These are phyloP conservation scores for Poecile montanus DNA, from an alignment of 2,797 vertebrate genomes.

Conservation along the genomic window DNA sequence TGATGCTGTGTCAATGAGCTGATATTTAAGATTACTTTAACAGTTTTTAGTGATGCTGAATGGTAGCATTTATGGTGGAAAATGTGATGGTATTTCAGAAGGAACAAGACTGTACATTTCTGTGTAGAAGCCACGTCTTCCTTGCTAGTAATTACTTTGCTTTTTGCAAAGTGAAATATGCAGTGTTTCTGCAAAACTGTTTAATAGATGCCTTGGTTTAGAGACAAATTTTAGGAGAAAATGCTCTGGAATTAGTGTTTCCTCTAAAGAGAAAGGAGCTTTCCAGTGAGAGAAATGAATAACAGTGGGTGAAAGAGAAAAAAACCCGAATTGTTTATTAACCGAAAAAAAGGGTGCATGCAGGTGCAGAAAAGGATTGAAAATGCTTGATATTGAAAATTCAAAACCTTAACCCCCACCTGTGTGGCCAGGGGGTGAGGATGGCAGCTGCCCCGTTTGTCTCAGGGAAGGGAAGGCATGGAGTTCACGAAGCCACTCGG, in stretches of 20 bases:
- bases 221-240: not conserved
- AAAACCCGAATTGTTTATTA: not conserved
- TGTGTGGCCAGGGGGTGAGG: not conserved
- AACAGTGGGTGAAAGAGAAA: not conserved
- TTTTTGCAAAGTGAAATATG: not conserved
- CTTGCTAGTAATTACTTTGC: not conserved
- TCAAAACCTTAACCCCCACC: too few relatives aligned
- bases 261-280: not conserved
- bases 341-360: rapidly evolving
- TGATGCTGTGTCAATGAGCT: conserved; percentile 6
- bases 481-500: rapidly evolving
- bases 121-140: not conserved
- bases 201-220: not conserved
- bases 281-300: not conserved
- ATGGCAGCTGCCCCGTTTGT: not conserved
- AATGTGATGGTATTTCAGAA: not conserved
- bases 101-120: not conserved
- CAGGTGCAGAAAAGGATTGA: not conserved
- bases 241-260: rapidly evolving
- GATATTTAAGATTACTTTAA: not conserved
- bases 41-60: conserved; percentile 2
- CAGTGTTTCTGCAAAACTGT: not conserved
- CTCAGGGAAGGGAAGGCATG: not conserved
- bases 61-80: not conserved
- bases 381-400: not conserved